Evolutionary conservation across 1,140 invertebrate genomes (phyloP), one percentile per base, ranked within the genome.

Genomic region (Lysiphlebus fabarum): DNA sequence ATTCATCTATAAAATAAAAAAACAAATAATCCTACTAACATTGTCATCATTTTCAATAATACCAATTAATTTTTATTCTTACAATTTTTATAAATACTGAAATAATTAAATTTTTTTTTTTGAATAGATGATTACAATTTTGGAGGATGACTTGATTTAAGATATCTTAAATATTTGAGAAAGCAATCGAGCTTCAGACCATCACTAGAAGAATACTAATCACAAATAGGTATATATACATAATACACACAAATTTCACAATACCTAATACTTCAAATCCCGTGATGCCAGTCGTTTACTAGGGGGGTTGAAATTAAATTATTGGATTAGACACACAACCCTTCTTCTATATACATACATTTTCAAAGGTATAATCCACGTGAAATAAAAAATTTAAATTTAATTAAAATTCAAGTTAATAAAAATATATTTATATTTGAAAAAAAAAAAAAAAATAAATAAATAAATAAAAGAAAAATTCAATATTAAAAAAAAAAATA

Each of bases 241-340:
- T 26, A 78, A n/a, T n/a, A n/a, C n/a, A 76, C 74, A 78, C 77
- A 78, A 78, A 78, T 78, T 76, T 74, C 72, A 69, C 57, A 74
- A 12, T n/a, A 36, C 71, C 74, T 79, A 77, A 79, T 79, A 79
- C 77, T 79, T 77, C 71, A 79, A 77, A 76, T 75, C 77, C 75
- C 76, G 74, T 70, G 75, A 71, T 70, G 17, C 17, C 17, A 26
- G 17, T 26, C 17, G 17, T 26, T 26, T 26, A 26, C 17, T 2
- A 26, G 17, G 61, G 62, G 74, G 70, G 71, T 62, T 64, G 66
- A 79, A 78, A 78, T 79, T 79, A 78, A 79, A 79, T 79, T 77
- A 79, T 79, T 79, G 74, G 77, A 76, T 79, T 79, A 78, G 75
- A 75, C 62, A 67, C 63, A 56, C 57, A 72, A 67, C 67, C 71